A percentile compares a stretch with the other conserved stretches of the same genome.
Conservation (phyloP, 2,888 invertebrate species). For the Julus scandinavius region DNA sequence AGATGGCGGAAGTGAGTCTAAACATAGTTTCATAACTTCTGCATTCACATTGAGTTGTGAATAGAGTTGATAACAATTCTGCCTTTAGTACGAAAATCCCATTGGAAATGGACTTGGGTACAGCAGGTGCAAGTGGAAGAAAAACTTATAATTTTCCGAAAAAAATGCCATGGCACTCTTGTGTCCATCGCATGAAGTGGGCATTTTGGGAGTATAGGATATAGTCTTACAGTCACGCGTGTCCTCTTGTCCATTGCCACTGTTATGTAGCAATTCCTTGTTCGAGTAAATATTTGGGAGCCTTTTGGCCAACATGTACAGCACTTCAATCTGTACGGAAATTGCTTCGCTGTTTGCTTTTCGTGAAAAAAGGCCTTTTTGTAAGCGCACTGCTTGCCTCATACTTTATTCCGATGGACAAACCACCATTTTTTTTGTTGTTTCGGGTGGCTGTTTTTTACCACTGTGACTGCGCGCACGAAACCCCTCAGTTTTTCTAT, state of each 20-base stretch:
- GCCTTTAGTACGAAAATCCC: not conserved
- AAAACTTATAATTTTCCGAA: not conserved
- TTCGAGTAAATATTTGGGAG: not conserved
- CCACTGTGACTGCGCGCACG: not conserved
- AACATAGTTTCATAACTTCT: no score
- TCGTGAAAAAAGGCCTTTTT: not conserved
- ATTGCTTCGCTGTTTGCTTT: not conserved
- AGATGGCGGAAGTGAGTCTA: no score
- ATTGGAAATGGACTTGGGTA: not conserved
- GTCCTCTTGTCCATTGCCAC: slow-evolving; percentile 11
- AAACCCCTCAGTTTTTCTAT: not conserved
- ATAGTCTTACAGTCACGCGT: not conserved
- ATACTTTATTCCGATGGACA: not conserved
- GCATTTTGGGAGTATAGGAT: not conserved
- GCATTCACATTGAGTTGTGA: no score
- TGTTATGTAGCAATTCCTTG: not conserved
- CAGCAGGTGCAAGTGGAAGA: not conserved
- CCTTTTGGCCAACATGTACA: slow-evolving; percentile 8
- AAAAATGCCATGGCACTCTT: not conserved
- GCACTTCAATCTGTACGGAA: slow-evolving; percentile 18
- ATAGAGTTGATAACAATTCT: no score
- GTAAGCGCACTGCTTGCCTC: not conserved
- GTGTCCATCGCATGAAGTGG: not conserved
- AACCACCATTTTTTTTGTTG: not conserved
- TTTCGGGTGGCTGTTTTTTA: not conserved